Evolutionary conservation across 2,888 invertebrate genomes (phyloP), one percentile per base, ranked within the genome.

Genomic region (Drosophila longiperda): DNA sequence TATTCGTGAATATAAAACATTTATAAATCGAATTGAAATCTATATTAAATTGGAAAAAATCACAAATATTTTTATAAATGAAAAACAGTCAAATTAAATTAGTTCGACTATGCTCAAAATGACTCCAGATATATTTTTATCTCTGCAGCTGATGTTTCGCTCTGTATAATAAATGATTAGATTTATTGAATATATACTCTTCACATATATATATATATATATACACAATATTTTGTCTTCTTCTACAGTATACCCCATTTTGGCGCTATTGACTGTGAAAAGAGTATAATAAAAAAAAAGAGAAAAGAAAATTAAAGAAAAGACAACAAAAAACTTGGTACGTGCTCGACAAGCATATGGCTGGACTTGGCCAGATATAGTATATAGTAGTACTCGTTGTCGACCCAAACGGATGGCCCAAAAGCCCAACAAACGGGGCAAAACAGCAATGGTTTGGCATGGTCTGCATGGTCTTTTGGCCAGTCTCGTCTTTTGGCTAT

Each of bases 321-420:
- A 29, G 6, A 29, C 29, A 29, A 29, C 29, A 29, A 6, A 29
- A 71, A 78, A 69, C 69, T 67, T 66, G 72, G 66, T 75, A 86
- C 83, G 83, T 86, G 88, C 84, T 75, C 71, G 63, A 42, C 69
- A 29, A 58, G 53, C 80, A 76, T 67, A 53, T 67, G 70, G 29
- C 75, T 58, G 73, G 81, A 81, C 81, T 82, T 73, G 57, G 69
- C 59, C 73, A 73, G 45, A 33, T 52, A 33, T 52, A 63, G 55
- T 61, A 8, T 50, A 60, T 50, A 60, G 55, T 32, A 52, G 52
- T 23, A 36, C 54, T 48, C 49, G 55, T 50, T 55, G 45, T 40
- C 40, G 26, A 54, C 23, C 45, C 20, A 20, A 42, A 38, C 45
- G 50, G 55, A 49, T 17, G 58, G 52, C 57, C 54, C 53, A 34